These are phyloP conservation scores for Erpetoichthys calabaricus DNA, from an alignment of 2,797 vertebrate species.

Conservation along the genomic window DNA sequence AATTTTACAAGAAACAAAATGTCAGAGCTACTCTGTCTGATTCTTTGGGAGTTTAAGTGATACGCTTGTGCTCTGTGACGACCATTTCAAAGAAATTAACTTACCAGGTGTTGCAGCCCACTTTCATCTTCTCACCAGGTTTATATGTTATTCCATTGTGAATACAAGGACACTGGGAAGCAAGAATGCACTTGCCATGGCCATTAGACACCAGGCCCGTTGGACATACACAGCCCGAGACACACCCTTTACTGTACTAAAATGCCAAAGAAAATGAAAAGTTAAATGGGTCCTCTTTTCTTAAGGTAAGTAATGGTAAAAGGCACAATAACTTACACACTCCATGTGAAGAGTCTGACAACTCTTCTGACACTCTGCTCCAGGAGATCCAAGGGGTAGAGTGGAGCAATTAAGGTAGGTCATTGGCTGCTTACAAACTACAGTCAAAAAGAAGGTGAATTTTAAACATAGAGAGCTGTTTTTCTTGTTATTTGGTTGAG, in stretches of 20 bases:
- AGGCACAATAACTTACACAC: conserved; percentile 59
- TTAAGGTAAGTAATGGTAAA: too few relatives aligned
- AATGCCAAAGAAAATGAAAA: conserved; percentile 6
- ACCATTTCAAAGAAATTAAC: not conserved
- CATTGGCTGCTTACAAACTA: conserved; percentile 66
- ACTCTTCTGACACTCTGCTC: conserved; percentile 66
- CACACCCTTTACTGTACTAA: conserved; percentile 52
- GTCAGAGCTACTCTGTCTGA: too few relatives aligned
- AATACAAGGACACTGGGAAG: conserved; percentile 54
- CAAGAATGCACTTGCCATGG: conserved; percentile 50
- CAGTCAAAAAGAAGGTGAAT: conserved; percentile 8
- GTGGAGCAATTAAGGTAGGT: conserved; percentile 64
- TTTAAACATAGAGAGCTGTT: too few relatives aligned
- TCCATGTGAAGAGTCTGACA: conserved; percentile 58
- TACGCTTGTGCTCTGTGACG: too few relatives aligned
- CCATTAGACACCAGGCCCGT: conserved; percentile 46
- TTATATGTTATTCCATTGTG: conserved; percentile 43
- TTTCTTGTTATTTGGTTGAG: too few relatives aligned
- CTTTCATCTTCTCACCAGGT: conserved; percentile 41
- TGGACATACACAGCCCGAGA: conserved; percentile 67
- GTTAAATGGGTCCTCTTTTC: too few relatives aligned
- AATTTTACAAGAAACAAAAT: too few relatives aligned
- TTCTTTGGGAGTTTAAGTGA: too few relatives aligned
- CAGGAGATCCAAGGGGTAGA: conserved; percentile 27
- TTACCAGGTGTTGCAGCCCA: conserved; percentile 70